Evolutionary conservation across 2,888 invertebrate genomes (phyloP).

Genomic region (Megamerina dolium): DNA sequence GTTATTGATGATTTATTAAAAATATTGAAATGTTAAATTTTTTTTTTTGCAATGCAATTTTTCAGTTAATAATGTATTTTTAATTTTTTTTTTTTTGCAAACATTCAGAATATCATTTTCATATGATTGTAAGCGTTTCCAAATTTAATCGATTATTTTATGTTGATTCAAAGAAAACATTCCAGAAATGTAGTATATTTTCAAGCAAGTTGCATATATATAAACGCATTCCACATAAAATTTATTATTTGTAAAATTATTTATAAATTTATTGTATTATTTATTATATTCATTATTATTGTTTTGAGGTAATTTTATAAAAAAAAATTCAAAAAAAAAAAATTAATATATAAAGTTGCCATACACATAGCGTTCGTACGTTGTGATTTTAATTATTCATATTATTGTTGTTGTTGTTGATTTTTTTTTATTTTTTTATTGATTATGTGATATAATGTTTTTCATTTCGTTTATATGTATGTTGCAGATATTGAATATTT

Average conservation of each 20-base stretch:
- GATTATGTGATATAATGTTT: no score
- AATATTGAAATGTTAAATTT: neutral
- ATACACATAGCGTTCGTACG: conserved; percentile 14
- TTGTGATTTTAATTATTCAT: conserved; percentile 5
- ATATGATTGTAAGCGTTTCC: conserved; percentile 3
- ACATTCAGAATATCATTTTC: neutral
- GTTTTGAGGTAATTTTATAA: conserved; percentile 16
- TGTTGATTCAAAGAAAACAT: neutral
- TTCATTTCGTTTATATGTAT: no score
- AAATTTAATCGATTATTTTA: neutral
- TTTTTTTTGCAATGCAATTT: conserved; percentile 8
- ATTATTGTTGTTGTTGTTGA: conserved; percentile 7
- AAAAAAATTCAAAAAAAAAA: conserved; percentile 21
- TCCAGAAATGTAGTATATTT: neutral
- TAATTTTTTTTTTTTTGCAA: neutral
- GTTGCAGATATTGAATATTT: no score
- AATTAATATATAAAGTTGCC: conserved; percentile 15
- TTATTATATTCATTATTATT: conserved; percentile 11
- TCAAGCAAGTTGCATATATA: neutral
- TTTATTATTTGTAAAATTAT: no score
- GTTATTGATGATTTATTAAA: neutral
- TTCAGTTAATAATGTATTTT: conserved; percentile 5
- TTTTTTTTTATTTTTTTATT: no score
- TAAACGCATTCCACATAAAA: conserved; percentile 5
- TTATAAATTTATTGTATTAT: conserved; percentile 7